Evolutionary conservation across 2,797 vertebrate species (phyloP).

Genomic region (Sphenopsis melanotis): DNA sequence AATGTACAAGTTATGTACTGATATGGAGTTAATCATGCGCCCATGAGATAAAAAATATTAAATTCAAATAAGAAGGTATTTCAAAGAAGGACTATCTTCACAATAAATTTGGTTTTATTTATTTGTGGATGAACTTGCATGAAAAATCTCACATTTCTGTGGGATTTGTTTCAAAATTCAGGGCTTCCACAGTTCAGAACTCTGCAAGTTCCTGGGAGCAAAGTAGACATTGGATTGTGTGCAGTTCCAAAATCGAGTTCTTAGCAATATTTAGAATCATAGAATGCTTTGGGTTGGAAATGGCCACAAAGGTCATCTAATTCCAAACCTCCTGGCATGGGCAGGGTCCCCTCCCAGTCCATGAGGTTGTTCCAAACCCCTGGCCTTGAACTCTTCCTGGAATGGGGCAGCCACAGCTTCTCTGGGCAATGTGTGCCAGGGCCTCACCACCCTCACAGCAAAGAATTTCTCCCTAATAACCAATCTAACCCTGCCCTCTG

Average conservation of each 20-base stretch:
- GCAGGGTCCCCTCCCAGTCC: neutral
- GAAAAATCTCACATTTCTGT: constrained; percentile 20
- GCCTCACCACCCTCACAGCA: neutral
- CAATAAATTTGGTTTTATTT: neutral
- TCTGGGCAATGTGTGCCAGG: neutral
- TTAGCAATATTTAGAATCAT: neutral
- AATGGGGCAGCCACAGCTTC: neutral
- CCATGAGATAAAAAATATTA: constrained; percentile 57
- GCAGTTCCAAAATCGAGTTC: neutral
- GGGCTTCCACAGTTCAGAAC: neutral
- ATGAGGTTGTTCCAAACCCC: neutral
- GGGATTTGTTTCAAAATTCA: constrained; percentile 21
- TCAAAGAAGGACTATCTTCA: neutral
- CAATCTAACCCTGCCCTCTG: neutral
- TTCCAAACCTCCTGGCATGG: neutral
- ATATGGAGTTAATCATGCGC: constrained; percentile 45
- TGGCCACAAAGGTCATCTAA: neutral
- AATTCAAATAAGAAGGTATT: constrained; percentile 48
- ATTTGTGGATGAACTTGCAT: constrained; percentile 8
- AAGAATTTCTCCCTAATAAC: neutral
- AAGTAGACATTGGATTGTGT: neutral
- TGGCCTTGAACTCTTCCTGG: neutral
- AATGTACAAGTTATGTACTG: constrained; percentile 19
- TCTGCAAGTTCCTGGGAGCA: neutral
- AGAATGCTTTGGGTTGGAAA: neutral